phyloP scores from a whole-genome alignment of 2,888 invertebrate species.

The Epinotia nisella region DNA sequence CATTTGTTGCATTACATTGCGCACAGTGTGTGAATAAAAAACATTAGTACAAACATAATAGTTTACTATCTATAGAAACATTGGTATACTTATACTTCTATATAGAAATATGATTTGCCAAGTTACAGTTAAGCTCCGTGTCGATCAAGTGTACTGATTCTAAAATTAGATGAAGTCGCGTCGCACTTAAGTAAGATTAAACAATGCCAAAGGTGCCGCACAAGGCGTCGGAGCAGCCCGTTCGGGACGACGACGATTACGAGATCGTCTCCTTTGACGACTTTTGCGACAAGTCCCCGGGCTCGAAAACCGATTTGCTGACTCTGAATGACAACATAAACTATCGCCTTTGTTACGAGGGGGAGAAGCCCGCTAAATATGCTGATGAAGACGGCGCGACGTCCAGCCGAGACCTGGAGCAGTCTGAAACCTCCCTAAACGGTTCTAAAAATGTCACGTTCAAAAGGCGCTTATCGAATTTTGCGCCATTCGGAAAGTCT shows the following conservation, averaged over 20 bases:
- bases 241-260: slow-evolving; percentile 76
- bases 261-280: slow-evolving; percentile 86
- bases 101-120: slow-evolving; percentile 7
- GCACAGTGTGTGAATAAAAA: slow-evolving; percentile 36
- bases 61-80: not conserved
- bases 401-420: slow-evolving; percentile 64
- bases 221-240: slow-evolving; percentile 71
- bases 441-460: slow-evolving; percentile 68
- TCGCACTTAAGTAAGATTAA: slow-evolving; percentile 46
- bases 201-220: slow-evolving; percentile 81
- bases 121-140: slow-evolving; percentile 15
- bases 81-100: not conserved
- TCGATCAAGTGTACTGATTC: slow-evolving; percentile 43
- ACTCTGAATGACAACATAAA: slow-evolving; percentile 83
- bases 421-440: slow-evolving; percentile 75
- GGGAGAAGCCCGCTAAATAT: slow-evolving; percentile 65
- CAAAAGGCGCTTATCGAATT: slow-evolving; percentile 67
- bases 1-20: slow-evolving; percentile 23
- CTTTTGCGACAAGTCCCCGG: slow-evolving; percentile 83
- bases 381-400: slow-evolving; percentile 68
- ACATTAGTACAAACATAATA: slow-evolving; percentile 23
- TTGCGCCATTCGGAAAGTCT: slow-evolving; percentile 73
- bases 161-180: slow-evolving; percentile 53
- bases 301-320: slow-evolving; percentile 82
- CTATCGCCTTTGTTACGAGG: slow-evolving; percentile 79